Evolutionary conservation across 2,888 invertebrate species (phyloP).

Genomic region (Chalcosyrphus nemorum): DNA sequence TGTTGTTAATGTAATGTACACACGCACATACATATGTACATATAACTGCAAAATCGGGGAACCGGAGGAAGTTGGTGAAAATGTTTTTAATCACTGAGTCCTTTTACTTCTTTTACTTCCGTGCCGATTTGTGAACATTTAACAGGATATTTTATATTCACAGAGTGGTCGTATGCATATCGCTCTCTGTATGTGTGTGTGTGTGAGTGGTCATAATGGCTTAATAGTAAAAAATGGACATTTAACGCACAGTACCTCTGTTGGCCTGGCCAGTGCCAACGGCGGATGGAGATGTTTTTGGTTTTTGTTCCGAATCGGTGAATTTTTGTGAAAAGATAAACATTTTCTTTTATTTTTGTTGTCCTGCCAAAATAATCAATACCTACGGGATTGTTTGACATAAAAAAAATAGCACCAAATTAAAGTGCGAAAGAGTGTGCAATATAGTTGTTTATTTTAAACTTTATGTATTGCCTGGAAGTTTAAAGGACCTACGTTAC

Average conservation of each 20-base stretch:
- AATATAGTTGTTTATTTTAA: conserved; percentile 4
- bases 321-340: conserved; percentile 31
- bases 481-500: background rate
- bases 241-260: conserved; percentile 20
- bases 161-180: background rate
- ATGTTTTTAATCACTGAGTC: conserved; percentile 53
- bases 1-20: conserved; percentile 40
- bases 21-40: background rate
- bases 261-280: conserved; percentile 6
- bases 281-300: conserved; percentile 29
- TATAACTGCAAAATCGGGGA: no score
- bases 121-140: conserved; percentile 46
- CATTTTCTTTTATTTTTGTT: conserved; percentile 25
- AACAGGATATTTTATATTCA: conserved; percentile 29
- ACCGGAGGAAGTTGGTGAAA: conserved; percentile 29
- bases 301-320: conserved; percentile 10
- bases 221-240: background rate
- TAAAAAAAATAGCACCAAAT: conserved; percentile 23
- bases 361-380: conserved; percentile 29
- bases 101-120: conserved; percentile 23
- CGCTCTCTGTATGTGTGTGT: no score
- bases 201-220: background rate
- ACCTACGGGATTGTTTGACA: background rate
- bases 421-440: conserved; percentile 23
- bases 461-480: background rate